Evolutionary conservation across 2,113 vertebrate genomes (phyloP).

Genomic region (Ahaetulla prasina): DNA sequence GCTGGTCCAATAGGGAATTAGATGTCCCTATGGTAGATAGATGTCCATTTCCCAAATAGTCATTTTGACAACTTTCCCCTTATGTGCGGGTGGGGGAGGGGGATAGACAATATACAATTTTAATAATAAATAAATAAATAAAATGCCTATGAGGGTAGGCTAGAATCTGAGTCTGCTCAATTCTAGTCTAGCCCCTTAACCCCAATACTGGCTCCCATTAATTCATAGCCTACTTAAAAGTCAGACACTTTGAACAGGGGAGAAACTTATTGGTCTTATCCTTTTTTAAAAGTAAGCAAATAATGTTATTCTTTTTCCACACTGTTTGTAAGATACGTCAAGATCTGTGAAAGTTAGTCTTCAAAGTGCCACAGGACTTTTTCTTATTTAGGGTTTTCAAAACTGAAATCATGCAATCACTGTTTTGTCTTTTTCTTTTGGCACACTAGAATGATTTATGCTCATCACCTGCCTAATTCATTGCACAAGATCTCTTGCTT

Average conservation of each 20-base stretch:
- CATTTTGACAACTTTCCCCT: neutral
- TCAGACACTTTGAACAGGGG: neutral
- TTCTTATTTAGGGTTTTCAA: neutral
- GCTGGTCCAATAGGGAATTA: neutral
- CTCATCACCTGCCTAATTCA: conserved; percentile 71
- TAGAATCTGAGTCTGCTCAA: neutral
- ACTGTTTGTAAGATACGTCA: neutral
- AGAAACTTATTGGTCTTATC: neutral
- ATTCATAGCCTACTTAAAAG: neutral
- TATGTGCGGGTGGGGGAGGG: neutral
- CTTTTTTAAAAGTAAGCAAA: neutral
- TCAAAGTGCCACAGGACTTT: neutral
- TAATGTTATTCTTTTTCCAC: neutral
- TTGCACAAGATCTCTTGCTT: conserved; percentile 78
- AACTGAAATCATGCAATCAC: conserved; percentile 43
- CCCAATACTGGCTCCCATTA: neutral
- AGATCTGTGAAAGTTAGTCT: neutral
- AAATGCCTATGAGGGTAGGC: neutral
- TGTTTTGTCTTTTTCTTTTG: conserved; percentile 53
- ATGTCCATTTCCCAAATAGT: neutral
- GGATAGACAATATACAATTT: neutral
- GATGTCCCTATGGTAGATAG: neutral
- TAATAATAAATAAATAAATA: neutral
- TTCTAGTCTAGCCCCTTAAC: neutral
- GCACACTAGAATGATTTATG: conserved; percentile 58